phyloP scores from a whole-genome alignment of 1,140 invertebrate species.

The Hestina assimilis region DNA sequence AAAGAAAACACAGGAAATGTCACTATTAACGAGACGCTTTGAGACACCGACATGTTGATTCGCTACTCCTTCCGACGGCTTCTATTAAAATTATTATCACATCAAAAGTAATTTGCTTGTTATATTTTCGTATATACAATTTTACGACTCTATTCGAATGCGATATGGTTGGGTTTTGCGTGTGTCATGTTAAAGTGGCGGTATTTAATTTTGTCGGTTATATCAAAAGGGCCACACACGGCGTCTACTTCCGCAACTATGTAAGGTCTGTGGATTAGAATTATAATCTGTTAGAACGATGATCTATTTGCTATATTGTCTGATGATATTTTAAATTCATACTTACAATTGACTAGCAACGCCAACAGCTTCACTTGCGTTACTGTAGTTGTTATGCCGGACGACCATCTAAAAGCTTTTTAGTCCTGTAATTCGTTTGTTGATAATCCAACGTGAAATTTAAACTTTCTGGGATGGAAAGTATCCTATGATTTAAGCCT shows the following conservation, averaged over 20 bases:
- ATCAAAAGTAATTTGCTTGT: not conserved
- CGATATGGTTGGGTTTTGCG: not conserved
- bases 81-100: conserved; percentile 6
- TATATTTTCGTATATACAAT: no score
- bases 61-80: conserved; percentile 4
- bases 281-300: no score
- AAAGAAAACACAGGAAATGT: conserved; percentile 4
- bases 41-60: not conserved
- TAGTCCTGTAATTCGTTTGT: no score
- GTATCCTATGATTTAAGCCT: no score
- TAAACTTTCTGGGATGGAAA: no score
- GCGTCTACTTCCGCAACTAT: not conserved
- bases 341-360: no score
- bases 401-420: no score
- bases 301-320: no score
- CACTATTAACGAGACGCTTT: not conserved
- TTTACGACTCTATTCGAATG: not conserved
- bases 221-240: conserved; percentile 8
- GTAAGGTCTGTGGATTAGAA: not conserved
- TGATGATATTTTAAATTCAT: no score
- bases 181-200: not conserved
- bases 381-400: no score
- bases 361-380: no score
- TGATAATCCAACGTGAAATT: no score
- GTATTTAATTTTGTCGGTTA: not conserved